Evolutionary conservation across 2,797 vertebrate species (phyloP), one percentile per base, ranked within the genome.

Genomic region (Darevskia mixta): DNA sequence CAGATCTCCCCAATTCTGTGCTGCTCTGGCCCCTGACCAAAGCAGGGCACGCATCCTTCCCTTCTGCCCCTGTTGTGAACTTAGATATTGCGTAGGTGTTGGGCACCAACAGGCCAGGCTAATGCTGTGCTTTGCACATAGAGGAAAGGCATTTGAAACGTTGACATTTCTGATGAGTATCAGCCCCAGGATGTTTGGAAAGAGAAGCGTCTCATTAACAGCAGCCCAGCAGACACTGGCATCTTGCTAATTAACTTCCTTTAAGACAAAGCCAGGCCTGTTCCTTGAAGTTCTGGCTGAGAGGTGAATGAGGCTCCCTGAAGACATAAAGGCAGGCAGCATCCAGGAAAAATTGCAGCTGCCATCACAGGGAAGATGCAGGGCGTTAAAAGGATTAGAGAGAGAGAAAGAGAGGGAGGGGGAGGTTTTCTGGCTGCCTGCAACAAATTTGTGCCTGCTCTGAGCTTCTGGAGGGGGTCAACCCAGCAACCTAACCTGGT

Each of bases 281-380:
- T 81, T 73, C 67, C 71, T 43, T 86, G 86, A 55, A 32, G 55
- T 78, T 1, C 0, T 67, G 86, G 66, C 72, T 35, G 75, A 15
- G 86, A 23, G 58, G 0, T n/a, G 1, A 43, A 61, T 79, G 29
- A 66, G 49, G 49, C 84, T 83, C 71, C 85, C 64, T 29, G 0
- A 0, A 85, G 83, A 43, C 32, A 73, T 18, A 64, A 76, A 25
- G 0, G 69, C 32, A 85, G 69, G 78, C 58, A 20, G 17, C 27
- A 58, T 38, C 67, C 64, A 88, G 78, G 80, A 71, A 88, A 77
- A 85, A 64, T 35, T 69, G 76, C 27, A 43, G 32, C 69, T 71
- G 88, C 81, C 45, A 79, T 84, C 49, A 0, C 67, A 0, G 0
- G 8, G 0, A 38, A 43, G 58, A 73, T 41, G 58, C 17, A 8